A percentile compares a stretch with the other conserved stretches of the same genome.
Conservation (phyloP, 2,113 vertebrate genomes). For the Panthera leo region DNA sequence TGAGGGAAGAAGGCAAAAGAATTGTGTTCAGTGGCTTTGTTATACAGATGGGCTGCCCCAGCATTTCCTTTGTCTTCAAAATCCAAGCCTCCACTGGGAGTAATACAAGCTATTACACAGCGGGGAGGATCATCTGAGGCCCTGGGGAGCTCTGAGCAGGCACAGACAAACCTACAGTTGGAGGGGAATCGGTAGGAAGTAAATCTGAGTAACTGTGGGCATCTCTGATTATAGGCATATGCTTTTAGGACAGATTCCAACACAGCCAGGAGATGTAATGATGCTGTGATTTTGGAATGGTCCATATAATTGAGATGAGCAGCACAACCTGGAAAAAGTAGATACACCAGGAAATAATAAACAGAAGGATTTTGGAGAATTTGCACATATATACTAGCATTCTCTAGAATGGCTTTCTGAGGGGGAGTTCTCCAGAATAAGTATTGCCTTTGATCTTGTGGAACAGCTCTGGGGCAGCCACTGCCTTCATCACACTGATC, state of each 20-base stretch:
- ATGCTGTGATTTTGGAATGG: background rate
- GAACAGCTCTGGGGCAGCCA: background rate
- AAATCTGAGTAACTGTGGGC: background rate
- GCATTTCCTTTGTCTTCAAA: constrained; percentile 32
- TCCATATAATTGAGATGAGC: background rate
- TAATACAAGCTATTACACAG: background rate
- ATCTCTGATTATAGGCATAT: background rate
- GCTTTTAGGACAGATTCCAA: background rate
- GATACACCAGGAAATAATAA: background rate
- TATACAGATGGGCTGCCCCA: background rate
- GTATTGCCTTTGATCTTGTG: background rate
- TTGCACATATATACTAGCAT: background rate
- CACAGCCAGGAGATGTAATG: background rate
- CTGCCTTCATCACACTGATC: background rate
- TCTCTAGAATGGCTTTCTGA: background rate
- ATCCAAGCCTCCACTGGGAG: background rate
- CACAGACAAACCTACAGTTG: background rate
- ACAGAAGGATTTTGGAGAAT: background rate
- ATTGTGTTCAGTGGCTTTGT: background rate
- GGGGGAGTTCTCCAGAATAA: background rate
- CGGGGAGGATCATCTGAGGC: background rate
- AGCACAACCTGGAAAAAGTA: background rate
- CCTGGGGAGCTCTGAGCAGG: background rate
- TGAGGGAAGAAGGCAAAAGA: background rate
- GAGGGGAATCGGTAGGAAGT: background rate